These are phyloP conservation scores for Campoletis raptor DNA, from an alignment of 2,888 invertebrate genomes.

Conservation along the genomic window DNA sequence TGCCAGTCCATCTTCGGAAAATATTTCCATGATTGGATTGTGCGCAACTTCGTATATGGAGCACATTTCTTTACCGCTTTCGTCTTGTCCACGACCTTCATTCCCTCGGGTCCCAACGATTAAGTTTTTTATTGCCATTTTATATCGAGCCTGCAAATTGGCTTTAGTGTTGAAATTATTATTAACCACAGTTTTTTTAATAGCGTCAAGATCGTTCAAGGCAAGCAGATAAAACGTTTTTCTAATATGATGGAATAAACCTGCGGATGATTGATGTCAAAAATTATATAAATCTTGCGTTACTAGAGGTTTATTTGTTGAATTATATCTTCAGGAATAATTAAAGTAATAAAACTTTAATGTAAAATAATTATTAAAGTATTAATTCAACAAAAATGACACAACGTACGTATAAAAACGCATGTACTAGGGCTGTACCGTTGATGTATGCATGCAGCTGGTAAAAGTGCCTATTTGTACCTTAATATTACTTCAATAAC, in stretches of 20 bases:
- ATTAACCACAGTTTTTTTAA: not conserved
- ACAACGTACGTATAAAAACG: not conserved
- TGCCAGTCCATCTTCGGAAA: constrained; percentile 36
- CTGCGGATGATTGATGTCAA: not conserved
- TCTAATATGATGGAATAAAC: not conserved
- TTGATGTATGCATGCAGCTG: not conserved
- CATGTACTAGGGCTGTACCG: not conserved
- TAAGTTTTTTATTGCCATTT: not conserved
- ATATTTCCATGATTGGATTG: constrained; percentile 13
- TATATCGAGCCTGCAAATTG: not conserved
- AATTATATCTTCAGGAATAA: not conserved
- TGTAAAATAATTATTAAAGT: not conserved
- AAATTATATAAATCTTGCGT: not conserved
- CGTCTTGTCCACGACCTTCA: not conserved
- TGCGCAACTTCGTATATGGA: constrained; percentile 5
- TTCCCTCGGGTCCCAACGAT: not conserved
- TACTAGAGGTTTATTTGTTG: not conserved
- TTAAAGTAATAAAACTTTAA: not conserved
- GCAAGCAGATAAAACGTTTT: not conserved
- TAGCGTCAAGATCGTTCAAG: not conserved
- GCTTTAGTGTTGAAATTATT: not conserved
- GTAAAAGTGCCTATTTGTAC: constrained; percentile 13
- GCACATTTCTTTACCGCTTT: not conserved
- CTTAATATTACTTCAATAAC: constrained; percentile 34
- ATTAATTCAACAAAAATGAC: not conserved